These are phyloP conservation scores for Tautogolabrus adspersus DNA, from an alignment of 2,113 vertebrate genomes.

Conservation along the genomic window DNA sequence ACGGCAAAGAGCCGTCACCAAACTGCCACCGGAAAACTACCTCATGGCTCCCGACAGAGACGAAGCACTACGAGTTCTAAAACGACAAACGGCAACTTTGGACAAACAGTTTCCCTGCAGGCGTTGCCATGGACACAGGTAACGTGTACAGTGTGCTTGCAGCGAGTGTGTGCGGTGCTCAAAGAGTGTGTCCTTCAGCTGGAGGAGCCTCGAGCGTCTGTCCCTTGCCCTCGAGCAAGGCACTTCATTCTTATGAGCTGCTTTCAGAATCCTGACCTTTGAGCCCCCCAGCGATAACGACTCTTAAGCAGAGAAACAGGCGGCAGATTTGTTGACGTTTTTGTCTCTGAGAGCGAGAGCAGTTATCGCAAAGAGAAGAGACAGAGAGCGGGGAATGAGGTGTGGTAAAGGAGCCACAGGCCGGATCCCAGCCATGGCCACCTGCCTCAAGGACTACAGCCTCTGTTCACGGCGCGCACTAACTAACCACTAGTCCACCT, in stretches of 20 bases:
- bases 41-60: not conserved
- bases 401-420: too few species aligned
- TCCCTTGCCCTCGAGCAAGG: slow-evolving; percentile 30
- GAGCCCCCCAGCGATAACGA: not conserved
- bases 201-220: slow-evolving; percentile 12
- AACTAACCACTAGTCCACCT: too few species aligned
- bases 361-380: not conserved
- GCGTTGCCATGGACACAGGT: slow-evolving; percentile 16
- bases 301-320: not conserved
- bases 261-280: slow-evolving; percentile 13
- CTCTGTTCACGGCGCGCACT: too few species aligned
- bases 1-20: not conserved
- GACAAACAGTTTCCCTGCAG: not conserved
- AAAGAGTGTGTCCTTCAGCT: slow-evolving; percentile 29
- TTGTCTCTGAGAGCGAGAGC: not conserved
- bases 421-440: too few species aligned
- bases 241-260: not conserved
- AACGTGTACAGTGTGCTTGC: not conserved
- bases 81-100: not conserved
- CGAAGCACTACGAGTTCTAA: not conserved
- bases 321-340: not conserved
- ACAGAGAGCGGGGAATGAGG: too few species aligned
- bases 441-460: too few species aligned
- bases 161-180: not conserved
- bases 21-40: not conserved